A percentile compares a stretch with the other conserved stretches of the same genome.
These are phyloP conservation scores for Anabas testudineus DNA, from an alignment of 2,797 vertebrate genomes.

Conservation along the genomic window DNA sequence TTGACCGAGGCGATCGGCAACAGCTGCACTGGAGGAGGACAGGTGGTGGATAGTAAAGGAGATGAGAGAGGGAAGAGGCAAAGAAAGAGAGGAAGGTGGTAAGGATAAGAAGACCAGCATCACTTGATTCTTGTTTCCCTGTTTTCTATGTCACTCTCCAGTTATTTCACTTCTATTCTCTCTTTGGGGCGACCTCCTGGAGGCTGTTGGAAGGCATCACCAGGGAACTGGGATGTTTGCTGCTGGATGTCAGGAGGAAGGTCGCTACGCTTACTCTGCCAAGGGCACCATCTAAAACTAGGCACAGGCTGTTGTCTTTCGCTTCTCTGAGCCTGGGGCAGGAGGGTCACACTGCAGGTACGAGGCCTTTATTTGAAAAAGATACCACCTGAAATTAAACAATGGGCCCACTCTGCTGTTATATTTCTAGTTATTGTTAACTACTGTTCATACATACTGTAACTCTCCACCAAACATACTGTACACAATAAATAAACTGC, in stretches of 20 bases:
- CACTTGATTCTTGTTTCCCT: no score
- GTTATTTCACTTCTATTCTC: conserved; percentile 11
- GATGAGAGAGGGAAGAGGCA: neutral
- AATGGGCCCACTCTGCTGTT: neutral
- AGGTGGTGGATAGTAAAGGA: neutral
- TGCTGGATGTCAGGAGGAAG: conserved; percentile 19
- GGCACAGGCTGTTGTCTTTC: conserved; percentile 35
- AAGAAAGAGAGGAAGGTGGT: neutral
- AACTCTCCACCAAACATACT: neutral
- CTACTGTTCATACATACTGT: neutral
- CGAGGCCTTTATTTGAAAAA: conserved; percentile 18
- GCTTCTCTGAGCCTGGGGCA: conserved; percentile 27
- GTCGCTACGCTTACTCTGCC: conserved; percentile 32
- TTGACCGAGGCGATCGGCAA: neutral
- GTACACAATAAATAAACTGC: neutral
- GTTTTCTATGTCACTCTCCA: neutral
- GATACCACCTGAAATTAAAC: conserved; percentile 33
- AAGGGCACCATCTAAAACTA: conserved; percentile 28
- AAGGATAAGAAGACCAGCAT: neutral
- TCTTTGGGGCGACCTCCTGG: conserved; percentile 32
- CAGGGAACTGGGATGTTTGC: conserved; percentile 45
- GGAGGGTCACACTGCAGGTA: conserved; percentile 22
- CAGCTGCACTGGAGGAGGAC: neutral
- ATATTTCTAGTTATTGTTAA: neutral
- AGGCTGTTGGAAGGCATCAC: conserved; percentile 59